These are phyloP conservation scores for Micronisus gabar DNA, from an alignment of 2,113 vertebrate genomes.

Conservation along the genomic window DNA sequence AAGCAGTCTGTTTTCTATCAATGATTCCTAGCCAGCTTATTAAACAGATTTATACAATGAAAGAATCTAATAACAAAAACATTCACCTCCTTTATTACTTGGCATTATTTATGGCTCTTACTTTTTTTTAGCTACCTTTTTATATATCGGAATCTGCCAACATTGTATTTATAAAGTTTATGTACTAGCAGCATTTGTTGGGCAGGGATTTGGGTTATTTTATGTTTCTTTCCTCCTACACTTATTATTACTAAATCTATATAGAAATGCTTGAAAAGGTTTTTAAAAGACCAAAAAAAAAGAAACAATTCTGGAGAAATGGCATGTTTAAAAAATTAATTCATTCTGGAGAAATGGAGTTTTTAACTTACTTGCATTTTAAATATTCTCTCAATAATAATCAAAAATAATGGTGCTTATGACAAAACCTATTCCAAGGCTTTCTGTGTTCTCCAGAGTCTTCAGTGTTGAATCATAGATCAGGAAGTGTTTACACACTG, in stretches of 20 bases:
- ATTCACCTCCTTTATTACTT: conserved; percentile 83
- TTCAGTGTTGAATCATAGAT: not conserved
- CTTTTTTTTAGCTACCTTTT: conserved; percentile 76
- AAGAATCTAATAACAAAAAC: conserved; percentile 85
- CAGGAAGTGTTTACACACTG: not conserved
- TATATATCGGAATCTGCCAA: conserved; percentile 74
- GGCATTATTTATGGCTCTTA: conserved; percentile 79
- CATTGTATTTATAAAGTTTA: conserved; percentile 75
- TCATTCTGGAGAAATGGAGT: not conserved
- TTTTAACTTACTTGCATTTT: not conserved
- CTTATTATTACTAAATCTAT: conserved; percentile 4
- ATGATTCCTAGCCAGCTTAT: conserved; percentile 79
- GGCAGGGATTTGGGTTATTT: conserved; percentile 42
- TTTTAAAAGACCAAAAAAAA: not conserved
- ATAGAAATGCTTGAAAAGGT: conserved; percentile 10
- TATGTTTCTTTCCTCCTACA: conserved; percentile 15
- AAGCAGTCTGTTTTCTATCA: conserved; percentile 84
- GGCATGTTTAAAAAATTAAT: not conserved
- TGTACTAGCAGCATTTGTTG: conserved; percentile 62
- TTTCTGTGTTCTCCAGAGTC: not conserved
- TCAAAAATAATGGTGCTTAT: not conserved
- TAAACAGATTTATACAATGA: conserved; percentile 86
- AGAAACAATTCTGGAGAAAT: not conserved
- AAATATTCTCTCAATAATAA: not conserved
- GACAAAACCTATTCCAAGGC: not conserved